Conservation (phyloP, 2,888 invertebrate species). For the Capitulum mitella region DNA sequence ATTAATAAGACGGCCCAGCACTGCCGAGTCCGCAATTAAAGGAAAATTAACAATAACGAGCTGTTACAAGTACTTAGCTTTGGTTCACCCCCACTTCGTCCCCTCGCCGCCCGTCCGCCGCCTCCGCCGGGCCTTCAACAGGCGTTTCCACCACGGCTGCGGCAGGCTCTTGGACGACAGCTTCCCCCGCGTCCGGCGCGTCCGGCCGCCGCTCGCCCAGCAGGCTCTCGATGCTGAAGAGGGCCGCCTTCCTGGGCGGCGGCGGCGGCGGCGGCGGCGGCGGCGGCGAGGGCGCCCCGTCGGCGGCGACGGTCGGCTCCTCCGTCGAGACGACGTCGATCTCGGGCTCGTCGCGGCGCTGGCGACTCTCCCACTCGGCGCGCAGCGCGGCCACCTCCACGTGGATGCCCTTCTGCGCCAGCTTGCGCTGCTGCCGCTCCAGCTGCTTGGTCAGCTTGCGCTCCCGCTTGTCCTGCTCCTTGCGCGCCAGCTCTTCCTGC, state of each 20-base stretch:
- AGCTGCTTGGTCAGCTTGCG: slow-evolving; percentile 73
- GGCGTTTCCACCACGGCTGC: neutral
- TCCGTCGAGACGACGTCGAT: slow-evolving; percentile 20
- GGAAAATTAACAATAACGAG: neutral
- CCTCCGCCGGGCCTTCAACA: neutral
- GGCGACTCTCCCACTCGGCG: slow-evolving; percentile 75
- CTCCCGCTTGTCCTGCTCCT: slow-evolving; percentile 35
- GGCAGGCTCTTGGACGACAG: neutral
- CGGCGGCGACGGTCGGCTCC: slow-evolving; percentile 24
- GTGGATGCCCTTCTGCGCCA: slow-evolving; percentile 81
- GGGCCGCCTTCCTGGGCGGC: slow-evolving; percentile 28
- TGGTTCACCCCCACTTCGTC: neutral
- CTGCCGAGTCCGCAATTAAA: neutral
- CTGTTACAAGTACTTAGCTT: neutral
- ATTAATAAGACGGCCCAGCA: neutral
- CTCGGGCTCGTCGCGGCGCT: slow-evolving; percentile 35
- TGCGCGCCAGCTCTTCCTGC: slow-evolving; percentile 34
- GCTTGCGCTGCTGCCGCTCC: slow-evolving; percentile 83
- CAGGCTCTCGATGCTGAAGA: slow-evolving; percentile 17
- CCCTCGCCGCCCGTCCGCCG: neutral
- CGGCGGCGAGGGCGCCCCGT: slow-evolving; percentile 8
- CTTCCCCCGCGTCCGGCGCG: neutral
- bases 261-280: slow-evolving; percentile 9
- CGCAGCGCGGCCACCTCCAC: slow-evolving; percentile 78
- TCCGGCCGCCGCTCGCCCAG: slow-evolving; percentile 14